Base-by-base conservation (phyloP, 2,113 vertebrate genomes). In the Chelonoidis abingdonii region DNA sequence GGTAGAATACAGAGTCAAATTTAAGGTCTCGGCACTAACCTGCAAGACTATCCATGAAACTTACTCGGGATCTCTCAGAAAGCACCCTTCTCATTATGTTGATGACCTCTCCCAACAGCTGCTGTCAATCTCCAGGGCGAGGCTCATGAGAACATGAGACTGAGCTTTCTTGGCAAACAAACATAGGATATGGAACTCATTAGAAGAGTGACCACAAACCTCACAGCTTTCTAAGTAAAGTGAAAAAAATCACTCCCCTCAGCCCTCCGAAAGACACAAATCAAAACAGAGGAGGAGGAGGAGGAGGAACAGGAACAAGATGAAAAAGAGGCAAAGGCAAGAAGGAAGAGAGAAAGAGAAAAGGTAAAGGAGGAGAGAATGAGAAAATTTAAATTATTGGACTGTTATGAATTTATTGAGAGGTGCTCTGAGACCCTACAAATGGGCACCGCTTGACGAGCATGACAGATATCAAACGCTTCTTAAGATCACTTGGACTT, bases 11-110 rank as follows among this genome's bases (percentile, higher is more conserved):
- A 57, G 89, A 89, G 89, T 96, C 93, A 96, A 92, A 87, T 85
- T 53, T 90, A 96, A 96, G 86, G 86, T 95, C 91, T 88, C 84
- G 78, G 0, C 90, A 93, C 83, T 92, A 95, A 95, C 93, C 95
- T 95, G 93, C 86, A 84, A 59, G 87, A 90, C 56, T 59, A 96
- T 93, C 92, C 84, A 93, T 44, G 57, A 89, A 96, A 94, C 84
- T 86, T 80, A 91, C 90, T 94, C 88, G 69, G 90, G 93, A 86
- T 86, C 90, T 84, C 94, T 93, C 89, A 90, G n/a, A 57, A 86
- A 91, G n/a, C 56, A 93, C 88, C 92, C 95, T 94, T 94, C 89
- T 97, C 95, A 92, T 93, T 93, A 92, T 22, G 82, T 79, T 75
- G 54, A 86, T 81, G 89, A 95, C 90, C 91, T 88, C 95, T 62